Evolutionary conservation across 2,113 vertebrate genomes (phyloP).

Genomic region (Tragelaphus buxtoni): DNA sequence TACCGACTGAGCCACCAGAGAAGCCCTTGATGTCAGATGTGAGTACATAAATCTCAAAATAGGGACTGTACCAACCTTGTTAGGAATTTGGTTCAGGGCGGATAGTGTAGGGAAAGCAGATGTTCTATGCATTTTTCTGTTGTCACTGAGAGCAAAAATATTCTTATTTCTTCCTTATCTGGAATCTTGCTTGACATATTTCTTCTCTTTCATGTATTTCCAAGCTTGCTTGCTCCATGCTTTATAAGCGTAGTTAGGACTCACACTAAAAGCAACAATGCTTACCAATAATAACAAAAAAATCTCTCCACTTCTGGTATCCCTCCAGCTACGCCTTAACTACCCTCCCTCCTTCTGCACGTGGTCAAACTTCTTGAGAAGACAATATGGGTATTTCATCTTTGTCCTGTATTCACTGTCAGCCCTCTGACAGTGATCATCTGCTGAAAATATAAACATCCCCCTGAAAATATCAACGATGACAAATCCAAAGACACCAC

Average conservation of each 20-base stretch:
- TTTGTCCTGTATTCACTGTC: neutral
- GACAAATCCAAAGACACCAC: neutral
- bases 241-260: neutral
- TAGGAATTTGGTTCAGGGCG: neutral
- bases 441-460: neutral
- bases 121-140: neutral
- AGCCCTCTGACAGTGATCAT: neutral
- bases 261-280: neutral
- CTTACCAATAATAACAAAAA: neutral
- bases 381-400: neutral
- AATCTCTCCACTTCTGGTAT: neutral
- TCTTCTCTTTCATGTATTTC: neutral
- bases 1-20: neutral
- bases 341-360: neutral
- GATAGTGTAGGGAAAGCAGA: neutral
- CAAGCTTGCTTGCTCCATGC: neutral
- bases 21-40: neutral
- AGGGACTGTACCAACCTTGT: neutral
- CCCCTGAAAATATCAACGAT: neutral
- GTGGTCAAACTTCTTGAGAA: neutral
- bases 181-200: neutral
- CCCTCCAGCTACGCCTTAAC: neutral
- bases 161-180: neutral
- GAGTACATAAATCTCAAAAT: neutral
- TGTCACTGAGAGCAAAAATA: neutral